Conservation (phyloP, 2,888 invertebrate species). For the Petrophora chlorosata region DNA sequence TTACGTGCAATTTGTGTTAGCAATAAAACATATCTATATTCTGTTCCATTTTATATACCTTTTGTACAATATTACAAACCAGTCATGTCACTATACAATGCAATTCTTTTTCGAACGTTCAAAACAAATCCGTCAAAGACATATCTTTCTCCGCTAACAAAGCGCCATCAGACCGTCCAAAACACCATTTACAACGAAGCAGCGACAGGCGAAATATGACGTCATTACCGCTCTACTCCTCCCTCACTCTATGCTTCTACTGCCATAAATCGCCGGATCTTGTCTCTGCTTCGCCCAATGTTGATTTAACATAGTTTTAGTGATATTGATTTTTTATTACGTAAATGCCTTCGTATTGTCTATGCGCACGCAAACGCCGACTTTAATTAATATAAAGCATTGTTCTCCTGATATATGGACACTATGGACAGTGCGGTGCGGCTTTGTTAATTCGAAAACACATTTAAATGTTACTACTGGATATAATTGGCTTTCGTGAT, state of each 20-base stretch:
- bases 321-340: slow-evolving; percentile 83
- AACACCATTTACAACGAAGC: slow-evolving; percentile 19
- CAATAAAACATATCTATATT: too few species aligned
- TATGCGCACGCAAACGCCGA: slow-evolving; percentile 73
- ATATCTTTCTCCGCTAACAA: slow-evolving; percentile 16
- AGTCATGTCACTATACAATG: too few species aligned
- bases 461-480: slow-evolving; percentile 32
- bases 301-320: slow-evolving; percentile 84
- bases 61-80: too few species aligned
- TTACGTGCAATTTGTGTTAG: too few species aligned
- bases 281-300: slow-evolving; percentile 81
- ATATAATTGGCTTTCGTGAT: slow-evolving; percentile 6
- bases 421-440: too few species aligned
- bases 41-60: too few species aligned
- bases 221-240: slow-evolving; percentile 61
- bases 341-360: slow-evolving; percentile 76
- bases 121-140: too few species aligned
- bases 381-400: slow-evolving; percentile 74
- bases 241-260: slow-evolving; percentile 57
- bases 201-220: slow-evolving; percentile 56
- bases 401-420: slow-evolving; percentile 49
- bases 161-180: slow-evolving; percentile 3
- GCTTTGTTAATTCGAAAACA: slow-evolving; percentile 40
- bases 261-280: slow-evolving; percentile 81
- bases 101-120: neutral